Evolutionary conservation across 2,888 invertebrate genomes (phyloP).

Genomic region (Theodoxus fluviatilis): DNA sequence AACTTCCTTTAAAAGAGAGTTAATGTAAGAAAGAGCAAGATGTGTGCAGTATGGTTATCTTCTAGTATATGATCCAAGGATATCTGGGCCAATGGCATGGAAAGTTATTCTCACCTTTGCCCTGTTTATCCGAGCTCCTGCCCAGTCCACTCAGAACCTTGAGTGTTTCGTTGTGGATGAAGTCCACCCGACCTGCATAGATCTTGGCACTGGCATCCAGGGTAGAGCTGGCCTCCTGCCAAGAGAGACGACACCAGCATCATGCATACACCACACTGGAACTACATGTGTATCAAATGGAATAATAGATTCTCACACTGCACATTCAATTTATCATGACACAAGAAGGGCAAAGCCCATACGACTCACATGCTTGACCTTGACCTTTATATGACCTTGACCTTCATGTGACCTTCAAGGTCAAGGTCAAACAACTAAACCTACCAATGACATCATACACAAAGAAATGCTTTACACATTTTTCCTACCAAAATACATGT

Average conservation of each 20-base stretch:
- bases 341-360: not conserved
- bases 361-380: not conserved
- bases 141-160: conserved; percentile 75
- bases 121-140: conserved; percentile 44
- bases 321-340: not conserved
- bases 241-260: conserved; percentile 45
- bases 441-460: not conserved
- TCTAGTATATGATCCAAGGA: too few species aligned
- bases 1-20: not conserved
- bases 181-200: conserved; percentile 86
- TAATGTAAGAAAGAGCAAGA: too few species aligned
- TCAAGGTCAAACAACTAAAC: not conserved
- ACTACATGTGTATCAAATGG: not conserved
- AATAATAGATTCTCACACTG: not conserved
- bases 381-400: not conserved
- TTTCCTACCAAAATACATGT: not conserved
- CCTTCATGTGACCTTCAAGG: not conserved
- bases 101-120: too few species aligned
- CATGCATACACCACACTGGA: not conserved
- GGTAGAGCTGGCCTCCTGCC: conserved; percentile 81
- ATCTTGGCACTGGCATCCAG: conserved; percentile 89
- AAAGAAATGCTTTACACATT: not conserved
- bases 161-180: conserved; percentile 80
- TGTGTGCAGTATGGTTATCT: too few species aligned
- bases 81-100: too few species aligned